phyloP scores from a whole-genome alignment of 2,113 vertebrate species.

The Prietella phreatophila region DNA sequence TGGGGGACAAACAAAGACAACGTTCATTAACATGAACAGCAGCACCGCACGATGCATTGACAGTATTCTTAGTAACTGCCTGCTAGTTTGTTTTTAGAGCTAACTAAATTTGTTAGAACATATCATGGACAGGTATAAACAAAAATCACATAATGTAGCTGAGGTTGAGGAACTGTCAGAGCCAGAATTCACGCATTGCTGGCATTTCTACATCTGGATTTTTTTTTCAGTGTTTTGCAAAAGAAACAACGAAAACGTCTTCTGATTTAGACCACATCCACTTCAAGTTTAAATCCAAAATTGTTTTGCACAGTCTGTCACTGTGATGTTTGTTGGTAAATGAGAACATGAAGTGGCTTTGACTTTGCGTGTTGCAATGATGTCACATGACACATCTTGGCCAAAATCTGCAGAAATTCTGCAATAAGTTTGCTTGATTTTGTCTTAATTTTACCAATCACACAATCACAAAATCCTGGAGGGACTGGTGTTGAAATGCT shows the following conservation, averaged over 20 bases:
- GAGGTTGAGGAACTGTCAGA: background rate
- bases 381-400: too few relatives aligned
- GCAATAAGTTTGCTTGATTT: too few relatives aligned
- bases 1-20: background rate
- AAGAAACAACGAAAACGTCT: background rate
- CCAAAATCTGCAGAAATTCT: too few relatives aligned
- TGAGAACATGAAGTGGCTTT: too few relatives aligned
- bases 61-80: background rate
- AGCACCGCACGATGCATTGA: background rate
- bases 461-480: too few relatives aligned
- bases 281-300: background rate
- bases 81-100: background rate
- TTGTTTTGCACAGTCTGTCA: too few relatives aligned
- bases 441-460: too few relatives aligned
- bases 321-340: too few relatives aligned
- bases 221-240: background rate
- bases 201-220: background rate
- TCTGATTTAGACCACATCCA: background rate
- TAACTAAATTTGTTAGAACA: background rate
- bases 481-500: background rate
- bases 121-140: background rate
- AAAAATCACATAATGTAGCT: background rate
- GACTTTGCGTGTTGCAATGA: too few relatives aligned
- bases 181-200: background rate
- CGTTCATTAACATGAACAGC: background rate